Evolutionary conservation across 2,888 invertebrate species (phyloP).

Genomic region (Stenodema calcarata): DNA sequence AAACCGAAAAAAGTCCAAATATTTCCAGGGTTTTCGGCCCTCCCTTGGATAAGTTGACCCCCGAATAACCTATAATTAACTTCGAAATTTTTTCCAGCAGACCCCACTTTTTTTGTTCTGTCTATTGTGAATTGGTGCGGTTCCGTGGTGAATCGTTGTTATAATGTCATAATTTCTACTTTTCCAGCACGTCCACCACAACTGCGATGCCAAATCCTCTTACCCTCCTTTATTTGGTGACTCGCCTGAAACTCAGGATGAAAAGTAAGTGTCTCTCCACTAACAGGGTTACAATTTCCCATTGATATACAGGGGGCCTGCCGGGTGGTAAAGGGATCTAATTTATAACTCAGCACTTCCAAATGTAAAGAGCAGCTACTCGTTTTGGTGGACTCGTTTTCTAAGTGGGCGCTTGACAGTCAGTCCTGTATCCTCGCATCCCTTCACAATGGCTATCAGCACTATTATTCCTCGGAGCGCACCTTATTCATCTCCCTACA

Average conservation of each 20-base stretch:
- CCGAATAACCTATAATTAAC: too few species aligned
- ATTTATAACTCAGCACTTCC: neutral
- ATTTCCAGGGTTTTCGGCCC: too few species aligned
- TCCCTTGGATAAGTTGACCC: too few species aligned
- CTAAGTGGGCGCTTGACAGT: neutral
- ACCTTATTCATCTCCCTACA: neutral
- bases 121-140: too few species aligned
- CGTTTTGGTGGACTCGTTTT: neutral
- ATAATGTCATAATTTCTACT: neutral
- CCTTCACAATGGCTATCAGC: slow-evolving; percentile 35
- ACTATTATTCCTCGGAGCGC: slow-evolving; percentile 3
- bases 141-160: too few species aligned
- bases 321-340: neutral
- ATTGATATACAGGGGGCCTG: neutral
- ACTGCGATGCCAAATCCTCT: slow-evolving; percentile 58
- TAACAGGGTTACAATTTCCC: neutral
- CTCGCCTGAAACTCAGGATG: slow-evolving; percentile 54
- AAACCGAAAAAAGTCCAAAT: too few species aligned
- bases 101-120: too few species aligned
- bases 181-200: slow-evolving; percentile 57
- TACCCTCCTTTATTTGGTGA: slow-evolving; percentile 58
- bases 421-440: neutral
- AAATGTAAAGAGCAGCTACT: neutral
- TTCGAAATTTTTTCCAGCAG: too few species aligned
- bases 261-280: slow-evolving; percentile 58